Evolutionary conservation across 1,140 invertebrate species (phyloP).

Genomic region (Amyelois transitella): DNA sequence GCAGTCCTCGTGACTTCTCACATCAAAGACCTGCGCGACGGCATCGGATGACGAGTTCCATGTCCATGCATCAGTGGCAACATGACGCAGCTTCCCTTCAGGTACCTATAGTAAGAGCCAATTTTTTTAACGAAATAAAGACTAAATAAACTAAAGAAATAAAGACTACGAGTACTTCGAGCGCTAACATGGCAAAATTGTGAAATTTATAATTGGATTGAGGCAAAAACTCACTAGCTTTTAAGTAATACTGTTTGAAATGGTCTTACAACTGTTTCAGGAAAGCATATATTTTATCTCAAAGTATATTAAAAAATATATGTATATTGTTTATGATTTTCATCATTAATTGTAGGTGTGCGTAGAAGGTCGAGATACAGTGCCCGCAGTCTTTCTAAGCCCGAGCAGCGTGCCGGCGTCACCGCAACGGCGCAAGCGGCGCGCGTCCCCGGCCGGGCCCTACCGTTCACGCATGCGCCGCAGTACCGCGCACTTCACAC

Average conservation of each 20-base stretch:
- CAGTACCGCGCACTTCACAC: slow-evolving; percentile 81
- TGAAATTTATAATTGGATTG: too few species aligned
- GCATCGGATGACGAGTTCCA: slow-evolving; percentile 56
- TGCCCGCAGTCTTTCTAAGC: slow-evolving; percentile 83
- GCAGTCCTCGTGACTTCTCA: slow-evolving; percentile 86
- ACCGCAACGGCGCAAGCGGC: slow-evolving; percentile 76
- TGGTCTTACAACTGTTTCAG: too few species aligned
- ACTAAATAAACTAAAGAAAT: too few species aligned
- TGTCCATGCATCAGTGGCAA: slow-evolving; percentile 49
- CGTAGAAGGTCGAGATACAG: slow-evolving; percentile 58
- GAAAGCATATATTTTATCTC: too few species aligned
- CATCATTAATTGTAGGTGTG: slow-evolving; percentile 57
- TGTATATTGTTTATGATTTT: too few species aligned
- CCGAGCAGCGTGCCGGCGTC: slow-evolving; percentile 80
- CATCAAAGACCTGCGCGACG: slow-evolving; percentile 77
- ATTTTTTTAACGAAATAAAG: too few species aligned
- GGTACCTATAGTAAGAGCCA: slow-evolving; percentile 20
- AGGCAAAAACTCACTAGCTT: too few species aligned
- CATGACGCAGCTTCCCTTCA: slow-evolving; percentile 53
- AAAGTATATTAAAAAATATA: too few species aligned
- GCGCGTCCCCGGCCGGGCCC: slow-evolving; percentile 62
- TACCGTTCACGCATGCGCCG: slow-evolving; percentile 66
- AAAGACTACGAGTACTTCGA: too few species aligned
- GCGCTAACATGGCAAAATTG: too few species aligned
- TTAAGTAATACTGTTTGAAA: too few species aligned